Evolutionary conservation across 2,113 vertebrate genomes (phyloP).

Genomic region (Peromyscus maniculatus): DNA sequence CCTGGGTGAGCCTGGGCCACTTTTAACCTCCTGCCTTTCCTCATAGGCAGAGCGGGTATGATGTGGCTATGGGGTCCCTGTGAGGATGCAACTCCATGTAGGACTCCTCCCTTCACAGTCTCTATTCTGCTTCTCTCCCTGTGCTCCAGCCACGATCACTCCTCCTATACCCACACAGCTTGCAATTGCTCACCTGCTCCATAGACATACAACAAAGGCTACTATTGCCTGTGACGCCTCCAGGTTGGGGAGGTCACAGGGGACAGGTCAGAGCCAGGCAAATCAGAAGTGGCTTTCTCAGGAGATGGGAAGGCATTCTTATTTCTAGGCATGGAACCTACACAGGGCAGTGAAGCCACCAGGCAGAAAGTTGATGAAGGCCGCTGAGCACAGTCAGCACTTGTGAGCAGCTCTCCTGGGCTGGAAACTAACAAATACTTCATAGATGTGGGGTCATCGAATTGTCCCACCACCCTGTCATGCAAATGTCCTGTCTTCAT

Average conservation of each 20-base stretch:
- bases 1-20: background rate
- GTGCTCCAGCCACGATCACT: accelerated
- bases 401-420: accelerated
- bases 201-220: no score
- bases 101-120: background rate
- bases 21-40: background rate
- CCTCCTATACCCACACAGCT: background rate
- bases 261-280: no score
- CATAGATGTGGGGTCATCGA: accelerated
- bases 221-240: background rate
- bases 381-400: accelerated
- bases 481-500: background rate
- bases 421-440: background rate
- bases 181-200: accelerated
- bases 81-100: background rate
- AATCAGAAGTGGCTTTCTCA: background rate
- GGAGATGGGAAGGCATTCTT: background rate
- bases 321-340: background rate
- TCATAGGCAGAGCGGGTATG: background rate
- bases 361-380: background rate
- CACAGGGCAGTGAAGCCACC: background rate
- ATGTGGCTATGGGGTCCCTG: no score
- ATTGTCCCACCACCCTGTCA: background rate
- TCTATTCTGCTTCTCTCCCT: background rate
- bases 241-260: background rate